These are phyloP conservation scores for Acrobeloides nanus DNA, from an alignment of 2,888 invertebrate species.

Conservation along the genomic window DNA sequence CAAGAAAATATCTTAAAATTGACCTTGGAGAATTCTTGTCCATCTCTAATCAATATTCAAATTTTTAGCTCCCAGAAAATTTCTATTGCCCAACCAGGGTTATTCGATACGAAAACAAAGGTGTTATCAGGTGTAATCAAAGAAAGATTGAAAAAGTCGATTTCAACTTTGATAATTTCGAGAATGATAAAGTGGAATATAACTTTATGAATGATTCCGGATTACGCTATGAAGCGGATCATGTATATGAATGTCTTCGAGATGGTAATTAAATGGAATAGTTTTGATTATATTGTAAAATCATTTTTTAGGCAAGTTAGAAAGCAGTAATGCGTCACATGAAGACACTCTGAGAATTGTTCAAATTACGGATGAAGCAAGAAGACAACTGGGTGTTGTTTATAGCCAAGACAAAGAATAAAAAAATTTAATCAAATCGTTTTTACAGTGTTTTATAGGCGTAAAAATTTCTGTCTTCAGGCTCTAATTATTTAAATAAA, in stretches of 20 bases:
- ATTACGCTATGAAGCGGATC: constrained; percentile 13
- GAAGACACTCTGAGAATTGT: constrained; percentile 9
- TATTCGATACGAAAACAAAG: not conserved
- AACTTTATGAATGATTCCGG: constrained; percentile 11
- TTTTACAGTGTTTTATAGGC: too few species aligned
- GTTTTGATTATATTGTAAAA: too few species aligned
- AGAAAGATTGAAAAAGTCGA: too few species aligned
- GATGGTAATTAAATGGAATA: constrained; percentile 6
- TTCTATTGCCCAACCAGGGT: not conserved
- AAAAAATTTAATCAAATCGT: too few species aligned
- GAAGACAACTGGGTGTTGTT: constrained; percentile 3
- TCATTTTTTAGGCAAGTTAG: constrained; percentile 6
- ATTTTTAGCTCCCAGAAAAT: constrained; percentile 2
- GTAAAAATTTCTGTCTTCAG: too few species aligned
- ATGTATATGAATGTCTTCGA: constrained; percentile 13
- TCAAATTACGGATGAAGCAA: constrained; percentile 8
- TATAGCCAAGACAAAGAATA: too few species aligned
- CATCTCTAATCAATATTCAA: too few species aligned
- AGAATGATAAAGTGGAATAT: constrained; percentile 6
- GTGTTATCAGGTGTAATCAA: not conserved
- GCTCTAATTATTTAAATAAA: too few species aligned
- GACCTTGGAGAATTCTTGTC: too few species aligned
- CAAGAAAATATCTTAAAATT: too few species aligned
- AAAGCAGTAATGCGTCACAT: constrained; percentile 8
- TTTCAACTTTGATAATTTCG: too few species aligned